Percentiles rank a stretch among this genome's conserved stretches.
Evolutionary conservation across 2,113 vertebrate species (phyloP).

Genomic region (Rhinoderma darwinii): DNA sequence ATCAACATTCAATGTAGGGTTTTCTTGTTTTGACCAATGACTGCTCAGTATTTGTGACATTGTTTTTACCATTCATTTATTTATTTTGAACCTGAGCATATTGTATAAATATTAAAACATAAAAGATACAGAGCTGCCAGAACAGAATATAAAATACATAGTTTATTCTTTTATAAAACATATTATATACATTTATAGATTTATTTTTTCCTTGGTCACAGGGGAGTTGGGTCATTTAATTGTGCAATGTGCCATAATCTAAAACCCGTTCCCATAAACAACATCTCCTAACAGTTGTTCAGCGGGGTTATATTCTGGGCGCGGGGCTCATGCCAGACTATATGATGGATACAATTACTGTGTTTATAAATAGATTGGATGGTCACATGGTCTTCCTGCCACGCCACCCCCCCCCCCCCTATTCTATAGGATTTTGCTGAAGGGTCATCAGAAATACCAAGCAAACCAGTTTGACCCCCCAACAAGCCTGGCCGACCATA

Average conservation of each 20-base stretch:
- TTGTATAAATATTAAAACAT: no score
- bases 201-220: neutral
- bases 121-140: no score
- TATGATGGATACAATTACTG: slow-evolving; percentile 52
- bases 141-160: no score
- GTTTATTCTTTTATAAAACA: no score
- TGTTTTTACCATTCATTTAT: no score
- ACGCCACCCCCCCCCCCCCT: slow-evolving; percentile 7
- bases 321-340: slow-evolving; percentile 11
- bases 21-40: no score
- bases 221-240: neutral
- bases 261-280: neutral
- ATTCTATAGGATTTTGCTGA: slow-evolving; percentile 16
- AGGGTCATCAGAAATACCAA: neutral
- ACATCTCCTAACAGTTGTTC: neutral
- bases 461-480: neutral
- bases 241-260: neutral
- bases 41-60: no score
- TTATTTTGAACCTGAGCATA: no score
- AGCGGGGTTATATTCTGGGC: neutral
- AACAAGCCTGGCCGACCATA: neutral
- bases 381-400: slow-evolving; percentile 9
- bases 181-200: no score
- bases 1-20: no score
- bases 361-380: slow-evolving; percentile 49